Evolutionary conservation across 2,113 vertebrate genomes (phyloP), one percentile per base, ranked within the genome.

Genomic region (Pelodiscus sinensis): DNA sequence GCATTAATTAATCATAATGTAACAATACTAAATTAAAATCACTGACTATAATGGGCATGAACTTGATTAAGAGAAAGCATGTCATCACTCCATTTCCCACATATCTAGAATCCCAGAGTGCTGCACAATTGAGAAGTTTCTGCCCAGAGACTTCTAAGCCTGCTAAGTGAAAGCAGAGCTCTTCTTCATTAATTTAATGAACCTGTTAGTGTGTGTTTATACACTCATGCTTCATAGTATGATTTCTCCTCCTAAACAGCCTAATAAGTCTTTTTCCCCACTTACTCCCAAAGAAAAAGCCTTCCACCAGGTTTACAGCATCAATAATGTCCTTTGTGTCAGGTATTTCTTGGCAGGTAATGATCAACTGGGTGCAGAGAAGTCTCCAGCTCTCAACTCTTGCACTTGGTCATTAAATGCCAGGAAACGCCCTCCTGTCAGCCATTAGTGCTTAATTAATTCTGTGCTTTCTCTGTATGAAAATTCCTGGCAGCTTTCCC

Each of bases 331-430:
- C 81, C 91, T 92, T 38, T 19, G 35, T 60, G 80, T 87, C 92
- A 84, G 96, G 71, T 18, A 2, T 58, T 71, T 55, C 80, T 91
- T 94, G 90, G 84, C 88, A 90, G 9, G 22, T 44, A 92, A 94
- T 92, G 51, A 55, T 88, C 88, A 68, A 68, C 62, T 81, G 35
- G 77, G 84, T 75, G 6, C 73, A 86, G 65, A 55, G 54, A 56
- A 73, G 68, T 52, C 77, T 60, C 29, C 50, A 60, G n/a, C 31
- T 68, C 62, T 78, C 52, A 54, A 56, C 77, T 89, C 87, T 78
- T 77, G 58, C 44, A 62, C 27, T 78, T 62, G n/a, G 56, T 13
- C 68, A 83, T 89, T 82, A 52, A 52, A 54, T 58, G 56, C 75
- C 21, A 29, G 79, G 84, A 87, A 3, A 6, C 15, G 5, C 80